Evolutionary conservation across 2,888 invertebrate species (phyloP), one percentile per base, ranked within the genome.

Genomic region (Spialia ferax): DNA sequence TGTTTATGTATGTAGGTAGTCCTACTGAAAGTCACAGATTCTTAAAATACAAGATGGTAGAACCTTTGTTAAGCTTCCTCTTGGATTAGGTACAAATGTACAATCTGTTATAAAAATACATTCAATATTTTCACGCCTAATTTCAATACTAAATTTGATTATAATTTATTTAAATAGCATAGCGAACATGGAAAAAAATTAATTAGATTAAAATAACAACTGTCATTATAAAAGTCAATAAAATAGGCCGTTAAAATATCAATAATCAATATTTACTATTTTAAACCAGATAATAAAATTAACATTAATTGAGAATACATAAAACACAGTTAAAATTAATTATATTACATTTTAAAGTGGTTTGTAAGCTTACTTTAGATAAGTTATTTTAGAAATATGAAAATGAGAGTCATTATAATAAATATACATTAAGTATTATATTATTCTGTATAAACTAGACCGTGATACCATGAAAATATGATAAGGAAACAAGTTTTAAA

Each of bases 321-420:
- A 45, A 26, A 59, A 42, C 32, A 45, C 35, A 20, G 10, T 56
- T 5, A 26, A 26, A 18, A 59, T 59, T 45, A 59, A 45, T 45
- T 26, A 13, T 18, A n/a, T 10, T 22, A n/a, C 11, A 35, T 59
- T 13, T 15, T 59, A 45, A 59, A 42, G 22, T 23, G 20, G 20
- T 2, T 59, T 10, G n/a, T 35, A 35, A 22, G 56, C 20, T n/a
- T 35, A 42, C 0, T 7, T n/a, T 42, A 11, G 3, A 11, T 59
- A 22, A 42, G 23, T 59, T 59, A 59, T 56, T 59, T 18, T 7
- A 45, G 42, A 48, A 60, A 32, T 60, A 60, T 60, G 15, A 45
- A 48, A 60, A 48, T 60, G 45, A 45, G 60, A 22, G 8, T 50
- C 22, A 50, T 15, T 50, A 50, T 50, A 50, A 15, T 48, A 48